Conservation (phyloP, 2,113 vertebrate species). For the Cavia porcellus region DNA sequence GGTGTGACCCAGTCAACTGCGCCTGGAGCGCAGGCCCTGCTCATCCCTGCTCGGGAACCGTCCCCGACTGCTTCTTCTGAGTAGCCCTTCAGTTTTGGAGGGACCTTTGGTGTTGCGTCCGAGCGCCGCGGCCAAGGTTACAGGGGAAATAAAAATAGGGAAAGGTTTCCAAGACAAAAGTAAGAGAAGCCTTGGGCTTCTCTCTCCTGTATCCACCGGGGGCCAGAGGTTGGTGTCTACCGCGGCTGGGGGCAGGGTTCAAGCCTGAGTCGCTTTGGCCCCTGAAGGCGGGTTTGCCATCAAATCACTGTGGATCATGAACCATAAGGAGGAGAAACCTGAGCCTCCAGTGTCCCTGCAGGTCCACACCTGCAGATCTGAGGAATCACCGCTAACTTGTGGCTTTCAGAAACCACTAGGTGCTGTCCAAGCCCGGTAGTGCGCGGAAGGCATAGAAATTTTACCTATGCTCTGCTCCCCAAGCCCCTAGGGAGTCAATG, state of each 20-base stretch:
- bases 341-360: neutral
- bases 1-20: neutral
- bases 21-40: neutral
- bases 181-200: neutral
- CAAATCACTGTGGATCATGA: neutral
- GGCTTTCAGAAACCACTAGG: neutral
- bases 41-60: rapidly evolving
- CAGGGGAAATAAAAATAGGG: neutral
- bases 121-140: neutral
- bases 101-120: neutral
- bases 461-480: neutral
- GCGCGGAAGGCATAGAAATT: neutral
- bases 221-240: neutral
- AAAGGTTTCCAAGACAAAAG: neutral
- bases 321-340: neutral
- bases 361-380: neutral
- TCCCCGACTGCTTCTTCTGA: neutral
- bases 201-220: rapidly evolving
- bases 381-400: neutral
- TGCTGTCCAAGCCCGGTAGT: neutral
- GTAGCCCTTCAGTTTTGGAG: neutral
- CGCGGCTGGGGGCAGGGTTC: neutral
- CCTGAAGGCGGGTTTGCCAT: neutral
- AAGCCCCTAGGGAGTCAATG: neutral
- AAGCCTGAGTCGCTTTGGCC: neutral